Percentiles rank a stretch among this genome's conserved stretches.
Conservation (phyloP, 2,113 vertebrate genomes). For the Perca flavescens region DNA sequence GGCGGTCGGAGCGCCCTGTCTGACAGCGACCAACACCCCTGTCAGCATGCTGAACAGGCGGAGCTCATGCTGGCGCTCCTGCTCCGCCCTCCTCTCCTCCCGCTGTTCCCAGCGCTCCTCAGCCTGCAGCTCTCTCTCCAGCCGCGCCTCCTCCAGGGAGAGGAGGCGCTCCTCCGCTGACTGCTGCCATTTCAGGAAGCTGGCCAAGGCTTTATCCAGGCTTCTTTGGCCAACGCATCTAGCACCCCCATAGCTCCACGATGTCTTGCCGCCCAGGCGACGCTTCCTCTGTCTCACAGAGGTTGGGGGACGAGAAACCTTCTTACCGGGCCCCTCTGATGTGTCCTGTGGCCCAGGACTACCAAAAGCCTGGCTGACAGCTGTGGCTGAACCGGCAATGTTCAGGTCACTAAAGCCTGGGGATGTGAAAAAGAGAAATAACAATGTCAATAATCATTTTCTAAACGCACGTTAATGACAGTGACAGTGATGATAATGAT, state of each 20-base stretch:
- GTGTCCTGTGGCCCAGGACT: slow-evolving; percentile 43
- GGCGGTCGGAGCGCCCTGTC: slow-evolving; percentile 27
- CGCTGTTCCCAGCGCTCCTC: slow-evolving; percentile 87
- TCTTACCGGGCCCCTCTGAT: slow-evolving; percentile 42
- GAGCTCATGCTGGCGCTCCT: slow-evolving; percentile 87
- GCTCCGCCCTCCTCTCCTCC: slow-evolving; percentile 86
- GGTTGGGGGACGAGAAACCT: slow-evolving; percentile 4
- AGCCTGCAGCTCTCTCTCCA: slow-evolving; percentile 83
- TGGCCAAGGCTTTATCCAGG: slow-evolving; percentile 81
- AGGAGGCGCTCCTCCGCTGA: slow-evolving; percentile 86
- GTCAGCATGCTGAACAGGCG: slow-evolving; percentile 87
- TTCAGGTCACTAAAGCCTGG: slow-evolving; percentile 84
- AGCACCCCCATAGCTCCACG: slow-evolving; percentile 60
- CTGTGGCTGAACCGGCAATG: slow-evolving; percentile 76
- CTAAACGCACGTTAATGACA: background rate
- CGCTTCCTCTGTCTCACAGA: slow-evolving; percentile 77
- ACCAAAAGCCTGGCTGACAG: slow-evolving; percentile 50
- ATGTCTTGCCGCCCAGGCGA: slow-evolving; percentile 57
- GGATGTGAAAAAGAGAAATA: slow-evolving; percentile 10
- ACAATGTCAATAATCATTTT: background rate
- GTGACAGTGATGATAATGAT: background rate
- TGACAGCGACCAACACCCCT: slow-evolving; percentile 69
- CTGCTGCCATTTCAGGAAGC: slow-evolving; percentile 85
- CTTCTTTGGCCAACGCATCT: slow-evolving; percentile 66
- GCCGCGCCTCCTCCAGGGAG: slow-evolving; percentile 83